These are phyloP conservation scores for Stenchaetothrips biformis DNA, from an alignment of 2,888 invertebrate species.

Conservation along the genomic window DNA sequence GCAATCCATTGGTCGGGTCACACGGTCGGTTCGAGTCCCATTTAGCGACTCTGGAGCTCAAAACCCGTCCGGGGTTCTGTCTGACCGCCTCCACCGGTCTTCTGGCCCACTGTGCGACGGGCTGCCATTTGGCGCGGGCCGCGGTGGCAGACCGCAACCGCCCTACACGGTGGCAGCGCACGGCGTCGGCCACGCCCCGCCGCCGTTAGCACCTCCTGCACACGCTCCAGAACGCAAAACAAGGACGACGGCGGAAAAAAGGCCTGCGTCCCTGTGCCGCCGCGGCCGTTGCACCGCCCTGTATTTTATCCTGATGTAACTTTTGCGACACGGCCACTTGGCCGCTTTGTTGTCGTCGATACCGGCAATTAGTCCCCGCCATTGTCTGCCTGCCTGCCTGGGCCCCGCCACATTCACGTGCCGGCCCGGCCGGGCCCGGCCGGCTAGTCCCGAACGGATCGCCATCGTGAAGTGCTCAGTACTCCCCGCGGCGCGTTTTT, in stretches of 20 bases:
- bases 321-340: not conserved
- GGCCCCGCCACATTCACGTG: not conserved
- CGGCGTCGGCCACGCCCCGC: not conserved
- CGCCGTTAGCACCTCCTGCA: not conserved
- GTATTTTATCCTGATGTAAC: conserved; percentile 9
- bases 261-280: not conserved
- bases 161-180: not conserved
- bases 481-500: not conserved
- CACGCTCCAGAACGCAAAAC: not conserved
- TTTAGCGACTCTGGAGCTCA: no score
- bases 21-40: no score
- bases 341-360: not conserved
- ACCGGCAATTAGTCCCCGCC: conserved; percentile 2
- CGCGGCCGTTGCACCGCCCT: not conserved
- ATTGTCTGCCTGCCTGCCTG: not conserved
- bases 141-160: not conserved
- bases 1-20: no score
- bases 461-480: not conserved
- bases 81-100: no score
- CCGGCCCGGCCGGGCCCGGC: not conserved
- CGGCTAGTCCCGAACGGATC: not conserved
- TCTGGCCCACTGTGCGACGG: no score
- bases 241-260: not conserved
- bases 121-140: not conserved
- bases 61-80: no score